Conservation (phyloP, 1,140 invertebrate genomes). For the Tetramorium parvispinum region DNA sequence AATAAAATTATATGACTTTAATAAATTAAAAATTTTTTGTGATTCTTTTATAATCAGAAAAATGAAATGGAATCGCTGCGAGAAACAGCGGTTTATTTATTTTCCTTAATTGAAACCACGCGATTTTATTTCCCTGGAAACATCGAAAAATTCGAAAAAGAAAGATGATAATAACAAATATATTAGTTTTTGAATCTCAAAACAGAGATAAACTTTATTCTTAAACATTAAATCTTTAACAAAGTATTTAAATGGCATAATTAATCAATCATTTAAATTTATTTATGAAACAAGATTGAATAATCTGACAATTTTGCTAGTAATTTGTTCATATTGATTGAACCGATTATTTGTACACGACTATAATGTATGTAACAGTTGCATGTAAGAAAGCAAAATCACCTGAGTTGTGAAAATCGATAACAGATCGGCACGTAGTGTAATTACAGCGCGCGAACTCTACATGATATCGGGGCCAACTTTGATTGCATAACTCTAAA, state of each 20-base stretch:
- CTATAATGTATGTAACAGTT: neutral
- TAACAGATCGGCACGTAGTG: conserved; percentile 4
- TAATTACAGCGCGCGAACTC: neutral
- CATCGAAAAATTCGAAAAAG: neutral
- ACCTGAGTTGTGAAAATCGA: neutral
- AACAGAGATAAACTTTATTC: neutral
- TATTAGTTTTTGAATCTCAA: neutral
- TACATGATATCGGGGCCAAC: neutral
- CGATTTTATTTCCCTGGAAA: neutral
- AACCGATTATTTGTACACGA: neutral
- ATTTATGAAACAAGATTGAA: neutral
- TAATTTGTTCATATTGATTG: too few relatives aligned
- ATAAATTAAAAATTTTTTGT: neutral
- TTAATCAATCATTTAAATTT: neutral
- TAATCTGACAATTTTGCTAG: neutral
- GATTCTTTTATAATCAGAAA: neutral
- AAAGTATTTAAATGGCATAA: neutral
- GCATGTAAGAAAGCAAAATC: neutral
- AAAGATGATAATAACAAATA: neutral
- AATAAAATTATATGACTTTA: neutral
- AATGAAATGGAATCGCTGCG: neutral
- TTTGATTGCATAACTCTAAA: conserved; percentile 21
- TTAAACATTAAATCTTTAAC: neutral
- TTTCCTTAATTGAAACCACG: neutral
- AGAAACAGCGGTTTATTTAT: neutral